Conservation (phyloP, 2,113 vertebrate genomes). For the Cryptomyrus ogoouensis region DNA sequence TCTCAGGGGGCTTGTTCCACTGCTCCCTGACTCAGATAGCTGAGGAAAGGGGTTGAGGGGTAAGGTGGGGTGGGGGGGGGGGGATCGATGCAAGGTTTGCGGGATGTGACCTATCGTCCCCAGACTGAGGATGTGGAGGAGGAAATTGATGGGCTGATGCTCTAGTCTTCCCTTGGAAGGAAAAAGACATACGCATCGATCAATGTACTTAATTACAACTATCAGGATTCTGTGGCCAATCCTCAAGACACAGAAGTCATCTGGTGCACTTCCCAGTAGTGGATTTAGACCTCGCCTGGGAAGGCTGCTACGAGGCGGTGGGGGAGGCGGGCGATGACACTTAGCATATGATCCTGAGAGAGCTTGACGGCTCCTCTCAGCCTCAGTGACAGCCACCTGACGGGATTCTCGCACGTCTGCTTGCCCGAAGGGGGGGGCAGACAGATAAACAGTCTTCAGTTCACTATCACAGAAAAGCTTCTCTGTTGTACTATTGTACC, state of each 20-base stretch:
- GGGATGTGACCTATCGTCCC: conserved; percentile 32
- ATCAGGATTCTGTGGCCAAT: not conserved
- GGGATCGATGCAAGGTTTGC: conserved; percentile 34
- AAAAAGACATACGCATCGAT: not conserved
- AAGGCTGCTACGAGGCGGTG: not conserved
- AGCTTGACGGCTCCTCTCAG: conserved; percentile 54
- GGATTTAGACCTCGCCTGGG: not conserved
- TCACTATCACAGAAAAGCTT: conserved; percentile 28
- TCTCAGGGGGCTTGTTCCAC: not conserved
- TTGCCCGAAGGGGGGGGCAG: conserved; percentile 34
- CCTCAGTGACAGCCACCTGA: conserved; percentile 45
- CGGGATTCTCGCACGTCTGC: conserved; percentile 40
- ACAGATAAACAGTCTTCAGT: conserved; percentile 36
- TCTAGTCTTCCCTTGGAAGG: not conserved
- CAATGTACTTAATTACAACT: not conserved
- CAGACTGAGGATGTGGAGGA: conserved; percentile 9
- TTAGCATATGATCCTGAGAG: conserved; percentile 64
- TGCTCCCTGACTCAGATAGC: not conserved
- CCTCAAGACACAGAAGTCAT: not conserved
- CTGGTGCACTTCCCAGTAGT: not conserved
- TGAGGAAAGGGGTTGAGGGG: not conserved
- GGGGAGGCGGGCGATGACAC: conserved; percentile 44
- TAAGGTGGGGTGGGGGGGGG: not conserved
- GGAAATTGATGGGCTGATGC: not conserved
- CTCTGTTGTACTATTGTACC: conserved; percentile 4